Base-by-base conservation (phyloP, 2,888 invertebrate species). In the Drosophila mimica region DNA sequence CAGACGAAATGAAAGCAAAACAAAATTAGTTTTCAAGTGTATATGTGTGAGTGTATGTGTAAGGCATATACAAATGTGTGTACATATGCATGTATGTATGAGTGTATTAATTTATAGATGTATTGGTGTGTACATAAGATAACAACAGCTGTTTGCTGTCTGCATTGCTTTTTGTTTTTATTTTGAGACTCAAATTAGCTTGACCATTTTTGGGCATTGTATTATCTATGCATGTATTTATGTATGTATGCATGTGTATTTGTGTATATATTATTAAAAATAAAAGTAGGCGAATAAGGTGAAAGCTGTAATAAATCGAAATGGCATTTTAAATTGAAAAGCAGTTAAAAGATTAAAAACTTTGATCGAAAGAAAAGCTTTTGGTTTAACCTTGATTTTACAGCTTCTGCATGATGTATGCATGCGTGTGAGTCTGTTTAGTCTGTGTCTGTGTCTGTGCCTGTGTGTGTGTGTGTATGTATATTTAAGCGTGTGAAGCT, bases 131-230 rank as follows among this genome's bases (percentile, higher is more conserved):
- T 36, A 48, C 30, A 62, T 56, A 70, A 65, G 68, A 75, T 79
- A 75, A 72, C 65, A 79, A 79, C 79, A 79, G 79, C 79, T 79
- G 78, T 76, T 74, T 70, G 61, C 49, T 59, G 65, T 66, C 52
- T 69, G 69, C 63, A 70, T 69, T 68, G 31, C 30, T 62, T 61
- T 56, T 62, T 65, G 49, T 30, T 61, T 77, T 66, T 70, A 65
- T 70, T 79, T 75, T 48, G 38, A 48, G 64, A 51, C 53, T 58
- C 25, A 30, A 61, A 62, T 56, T 58, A 57, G 46, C 57, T 75
- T 79, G 75, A 13, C 72, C 75, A 72, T 78, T 80, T 81, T 77
- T 64, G 78, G 78, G 58, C 65, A 78, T 74, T 62, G 8, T 43
- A 63, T 78, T 66, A 61, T 58, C 51, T 54, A 40, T 57, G 11